A percentile compares a stretch with the other conserved stretches of the same genome.
Conservation (phyloP, 2,888 invertebrate species). For the Lamellibrachia columna region DNA sequence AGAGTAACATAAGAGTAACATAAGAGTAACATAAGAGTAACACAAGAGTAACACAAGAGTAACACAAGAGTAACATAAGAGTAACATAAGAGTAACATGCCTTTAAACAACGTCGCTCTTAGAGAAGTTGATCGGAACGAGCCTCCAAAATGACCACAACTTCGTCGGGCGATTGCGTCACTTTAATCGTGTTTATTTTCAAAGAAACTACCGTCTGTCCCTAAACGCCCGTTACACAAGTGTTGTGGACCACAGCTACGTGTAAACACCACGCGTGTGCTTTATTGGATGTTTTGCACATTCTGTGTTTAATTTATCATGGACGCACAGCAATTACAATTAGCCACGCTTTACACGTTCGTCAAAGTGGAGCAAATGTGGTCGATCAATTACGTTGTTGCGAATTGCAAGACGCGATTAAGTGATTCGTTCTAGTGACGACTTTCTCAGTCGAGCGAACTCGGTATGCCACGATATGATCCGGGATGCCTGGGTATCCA, state of each 20-base stretch:
- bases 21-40: no score
- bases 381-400: neutral
- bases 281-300: neutral
- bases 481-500: neutral
- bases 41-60: no score
- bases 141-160: neutral
- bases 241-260: neutral
- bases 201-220: neutral
- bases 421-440: neutral
- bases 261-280: neutral
- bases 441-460: neutral
- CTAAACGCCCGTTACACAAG: neutral
- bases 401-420: neutral
- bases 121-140: neutral
- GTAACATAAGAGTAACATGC: no score
- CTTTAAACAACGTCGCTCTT: no score
- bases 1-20: no score
- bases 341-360: neutral
- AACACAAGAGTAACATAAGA: no score
- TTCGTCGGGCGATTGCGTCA: neutral
- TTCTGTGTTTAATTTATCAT: neutral
- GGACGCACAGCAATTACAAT: neutral
- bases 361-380: neutral
- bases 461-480: neutral
- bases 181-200: neutral